Evolutionary conservation across 2,113 vertebrate species (phyloP), one percentile per base, ranked within the genome.

Genomic region (Sapajus apella): DNA sequence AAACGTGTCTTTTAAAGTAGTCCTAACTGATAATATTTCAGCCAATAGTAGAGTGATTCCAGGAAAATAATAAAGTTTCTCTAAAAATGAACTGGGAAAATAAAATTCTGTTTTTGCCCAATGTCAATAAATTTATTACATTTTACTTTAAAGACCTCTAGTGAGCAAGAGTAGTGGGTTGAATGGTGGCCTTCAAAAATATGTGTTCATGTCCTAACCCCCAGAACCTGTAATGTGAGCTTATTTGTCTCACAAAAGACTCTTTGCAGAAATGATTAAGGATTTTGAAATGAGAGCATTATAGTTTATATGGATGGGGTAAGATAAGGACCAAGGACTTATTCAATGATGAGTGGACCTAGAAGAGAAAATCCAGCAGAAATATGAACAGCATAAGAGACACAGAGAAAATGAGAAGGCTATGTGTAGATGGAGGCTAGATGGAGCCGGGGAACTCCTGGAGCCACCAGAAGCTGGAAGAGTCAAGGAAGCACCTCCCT

Each of bases 111-210:
- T 45, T 66, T 30, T 87, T 3, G 45, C 27, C 58, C 30, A 88
- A 2, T 35, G 50, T 80, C 93, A 84, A 77, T 56, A 80, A 61
- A 55, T 12, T 40, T 70, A 23, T n/a, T 47, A 56, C 2, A 27
- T 45, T 94, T 95, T 77, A 21, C 61, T 55, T 84, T 27, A n/a
- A 40, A 86, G 35, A 8, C 6, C 13, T 35, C 13, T 52, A 30
- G 25, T 80, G 12, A 90, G 3, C 17, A 87, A 82, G 9, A 17
- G 3, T 12, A 77, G 52, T 43, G 20, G 13, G 8, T 32, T 86
- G 2, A 23, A 23, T 68, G 8, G 16, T 27, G 14, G 1, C 6
- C 2, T 2, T 16, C 0, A 0, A 3, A 23, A 27, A 27, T 21
- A 64, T 27, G 5, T 52, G 16, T 52, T 13, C n/a, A 32, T 27